phyloP scores from a whole-genome alignment of 2,113 vertebrate species.

The Anser brachyrhynchus region DNA sequence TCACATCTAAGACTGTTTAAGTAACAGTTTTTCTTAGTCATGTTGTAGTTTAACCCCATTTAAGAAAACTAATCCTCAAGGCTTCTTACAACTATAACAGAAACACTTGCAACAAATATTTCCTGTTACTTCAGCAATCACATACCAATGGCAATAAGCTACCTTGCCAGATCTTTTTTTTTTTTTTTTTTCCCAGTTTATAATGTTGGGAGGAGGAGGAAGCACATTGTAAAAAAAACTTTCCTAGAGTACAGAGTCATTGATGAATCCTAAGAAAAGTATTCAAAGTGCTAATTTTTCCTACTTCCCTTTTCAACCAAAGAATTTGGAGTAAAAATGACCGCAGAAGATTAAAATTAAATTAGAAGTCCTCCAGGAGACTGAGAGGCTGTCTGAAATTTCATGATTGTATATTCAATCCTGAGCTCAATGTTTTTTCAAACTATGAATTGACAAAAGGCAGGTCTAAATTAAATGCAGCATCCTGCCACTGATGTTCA shows the following conservation, averaged over 20 bases:
- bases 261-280: neutral
- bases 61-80: neutral
- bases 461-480: neutral
- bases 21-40: constrained; percentile 26
- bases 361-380: neutral
- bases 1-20: constrained; percentile 22
- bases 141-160: neutral
- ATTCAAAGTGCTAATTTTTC: neutral
- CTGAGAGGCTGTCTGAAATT: neutral
- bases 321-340: neutral
- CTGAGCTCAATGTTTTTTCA: neutral
- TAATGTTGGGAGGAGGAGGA: neutral
- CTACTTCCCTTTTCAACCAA: neutral
- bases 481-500: neutral
- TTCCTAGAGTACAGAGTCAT: neutral
- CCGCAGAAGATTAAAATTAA: neutral
- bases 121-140: neutral
- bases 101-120: constrained; percentile 22
- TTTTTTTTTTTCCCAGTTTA: neutral
- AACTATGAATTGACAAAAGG: neutral
- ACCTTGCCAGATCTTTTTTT: neutral
- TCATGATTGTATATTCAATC: neutral
- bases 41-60: constrained; percentile 12
- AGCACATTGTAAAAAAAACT: neutral
- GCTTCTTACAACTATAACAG: neutral